Conservation (phyloP, 30 jellyfish, hydroid and myxozoan species). For the Hydra vulgaris region DNA sequence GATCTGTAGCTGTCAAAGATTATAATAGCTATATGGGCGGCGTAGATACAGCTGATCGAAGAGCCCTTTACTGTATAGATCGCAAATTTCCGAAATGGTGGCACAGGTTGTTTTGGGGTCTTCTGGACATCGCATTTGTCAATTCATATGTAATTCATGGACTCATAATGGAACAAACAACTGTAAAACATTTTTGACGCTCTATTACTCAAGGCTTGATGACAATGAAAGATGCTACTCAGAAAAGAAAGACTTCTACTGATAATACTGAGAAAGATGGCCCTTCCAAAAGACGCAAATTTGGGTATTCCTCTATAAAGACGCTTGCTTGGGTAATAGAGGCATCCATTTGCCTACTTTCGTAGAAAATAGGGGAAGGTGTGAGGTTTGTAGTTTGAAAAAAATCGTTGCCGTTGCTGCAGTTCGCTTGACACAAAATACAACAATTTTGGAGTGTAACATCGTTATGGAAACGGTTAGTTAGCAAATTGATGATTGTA, state of each 20-base stretch:
- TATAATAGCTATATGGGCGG: conserved; percentile 16
- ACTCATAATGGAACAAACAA: neutral
- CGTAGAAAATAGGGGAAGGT: neutral
- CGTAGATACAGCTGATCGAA: neutral
- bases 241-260: neutral
- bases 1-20: conserved; percentile 29
- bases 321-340: neutral
- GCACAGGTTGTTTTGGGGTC: neutral
- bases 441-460: no score
- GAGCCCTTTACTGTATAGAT: neutral
- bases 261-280: neutral
- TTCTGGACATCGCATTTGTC: neutral
- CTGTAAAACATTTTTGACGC: neutral
- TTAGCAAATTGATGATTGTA: no score
- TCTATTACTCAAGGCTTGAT: neutral
- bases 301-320: neutral
- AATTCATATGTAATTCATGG: neutral
- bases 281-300: neutral
- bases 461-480: no score
- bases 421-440: no score
- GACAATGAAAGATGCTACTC: neutral
- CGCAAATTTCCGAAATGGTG: neutral
- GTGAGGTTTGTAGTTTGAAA: neutral
- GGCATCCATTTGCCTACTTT: neutral
- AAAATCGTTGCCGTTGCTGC: no score